Evolutionary conservation across 2,797 vertebrate species (phyloP).

Genomic region (Dendrocincla tyrannina): DNA sequence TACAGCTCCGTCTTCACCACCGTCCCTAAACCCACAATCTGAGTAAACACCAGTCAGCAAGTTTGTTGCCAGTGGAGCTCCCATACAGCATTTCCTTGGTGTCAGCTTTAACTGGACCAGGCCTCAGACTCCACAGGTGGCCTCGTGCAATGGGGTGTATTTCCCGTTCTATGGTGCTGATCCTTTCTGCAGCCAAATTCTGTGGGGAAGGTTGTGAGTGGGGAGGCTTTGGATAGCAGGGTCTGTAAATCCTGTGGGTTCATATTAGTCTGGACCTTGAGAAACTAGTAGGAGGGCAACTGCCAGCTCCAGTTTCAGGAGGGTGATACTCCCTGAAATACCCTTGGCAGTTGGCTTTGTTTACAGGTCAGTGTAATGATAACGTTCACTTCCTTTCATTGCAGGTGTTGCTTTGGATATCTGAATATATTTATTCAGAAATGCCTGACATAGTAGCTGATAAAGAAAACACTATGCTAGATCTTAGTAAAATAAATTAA

Average conservation of each 20-base stretch:
- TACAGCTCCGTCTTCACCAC: not conserved
- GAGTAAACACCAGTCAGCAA: not conserved
- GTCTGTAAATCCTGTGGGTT: not conserved
- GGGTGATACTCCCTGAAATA: not conserved
- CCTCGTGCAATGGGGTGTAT: not conserved
- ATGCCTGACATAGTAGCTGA: conserved; percentile 27
- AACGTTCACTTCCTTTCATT: conserved; percentile 21
- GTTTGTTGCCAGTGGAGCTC: not conserved
- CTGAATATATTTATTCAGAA: conserved; percentile 12
- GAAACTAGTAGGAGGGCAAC: not conserved
- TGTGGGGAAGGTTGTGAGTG: not conserved
- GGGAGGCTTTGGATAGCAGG: not conserved
- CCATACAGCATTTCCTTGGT: not conserved
- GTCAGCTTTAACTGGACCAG: not conserved
- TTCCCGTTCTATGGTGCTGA: not conserved
- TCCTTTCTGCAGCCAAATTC: not conserved
- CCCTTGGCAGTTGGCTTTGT: not conserved
- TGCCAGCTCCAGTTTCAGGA: not conserved
- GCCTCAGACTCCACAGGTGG: not conserved
- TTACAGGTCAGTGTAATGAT: conserved; percentile 15
- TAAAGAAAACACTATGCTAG: conserved; percentile 16
- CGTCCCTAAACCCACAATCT: not conserved
- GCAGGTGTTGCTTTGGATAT: not conserved
- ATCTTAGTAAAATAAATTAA: conserved; percentile 49
- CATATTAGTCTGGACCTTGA: not conserved